These are phyloP conservation scores for Halesus radiatus DNA, from an alignment of 1,140 invertebrate genomes.

Conservation along the genomic window DNA sequence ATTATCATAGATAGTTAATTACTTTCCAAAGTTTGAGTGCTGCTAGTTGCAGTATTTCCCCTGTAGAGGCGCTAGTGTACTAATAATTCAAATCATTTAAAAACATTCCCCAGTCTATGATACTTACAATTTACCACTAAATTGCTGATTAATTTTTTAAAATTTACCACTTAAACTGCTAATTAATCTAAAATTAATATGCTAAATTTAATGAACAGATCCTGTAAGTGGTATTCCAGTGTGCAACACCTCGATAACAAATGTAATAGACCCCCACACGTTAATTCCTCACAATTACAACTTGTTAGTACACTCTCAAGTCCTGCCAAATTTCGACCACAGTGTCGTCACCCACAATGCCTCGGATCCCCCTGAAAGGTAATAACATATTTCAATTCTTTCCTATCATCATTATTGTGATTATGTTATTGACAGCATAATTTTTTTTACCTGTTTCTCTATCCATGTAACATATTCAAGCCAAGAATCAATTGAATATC, in stretches of 20 bases:
- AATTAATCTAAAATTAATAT: conserved; percentile 21
- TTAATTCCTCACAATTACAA: conserved; percentile 83
- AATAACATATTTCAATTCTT: conserved; percentile 9
- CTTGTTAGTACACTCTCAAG: conserved; percentile 82
- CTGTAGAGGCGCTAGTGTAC: no score
- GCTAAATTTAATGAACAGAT: conserved; percentile 71
- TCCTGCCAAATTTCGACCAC: conserved; percentile 78
- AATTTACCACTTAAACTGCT: neutral
- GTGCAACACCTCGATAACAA: conserved; percentile 73
- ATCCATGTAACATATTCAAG: no score
- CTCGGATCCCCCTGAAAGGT: conserved; percentile 67
- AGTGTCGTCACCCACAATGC: conserved; percentile 63
- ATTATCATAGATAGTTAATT: no score
- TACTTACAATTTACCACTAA: neutral
- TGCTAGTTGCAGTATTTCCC: no score
- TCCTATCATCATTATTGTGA: no score
- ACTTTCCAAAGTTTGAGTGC: no score
- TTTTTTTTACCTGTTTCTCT: no score
- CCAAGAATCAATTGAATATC: no score
- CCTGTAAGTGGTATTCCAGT: conserved; percentile 79
- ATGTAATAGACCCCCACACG: conserved; percentile 71
- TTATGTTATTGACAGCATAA: no score
- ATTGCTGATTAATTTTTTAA: neutral
- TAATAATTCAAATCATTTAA: no score
- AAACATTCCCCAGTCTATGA: no score